Evolutionary conservation across 2,113 vertebrate genomes (phyloP), one percentile per base, ranked within the genome.

Genomic region (Nipponia nippon): DNA sequence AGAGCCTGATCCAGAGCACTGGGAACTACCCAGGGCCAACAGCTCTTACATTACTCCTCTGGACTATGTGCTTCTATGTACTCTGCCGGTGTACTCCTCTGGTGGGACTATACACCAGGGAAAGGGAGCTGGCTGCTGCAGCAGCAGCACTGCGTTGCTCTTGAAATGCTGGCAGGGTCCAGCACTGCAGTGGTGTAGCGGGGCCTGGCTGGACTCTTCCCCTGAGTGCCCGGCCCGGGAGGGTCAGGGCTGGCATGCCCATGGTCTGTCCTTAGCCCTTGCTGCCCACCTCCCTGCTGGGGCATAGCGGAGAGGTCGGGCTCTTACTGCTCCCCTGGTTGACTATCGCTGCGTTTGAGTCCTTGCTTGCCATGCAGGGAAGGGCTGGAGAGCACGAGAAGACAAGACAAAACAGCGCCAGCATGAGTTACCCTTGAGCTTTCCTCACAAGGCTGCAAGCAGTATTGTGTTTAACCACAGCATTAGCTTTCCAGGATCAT

Each of bases 401-500:
- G 30, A 79, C 19, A 63, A 92, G 56, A 53, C 8, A 8, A 65
- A 52, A 34, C 50, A 59, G 40, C 21, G 0, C 0, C 0, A 95
- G 34, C 4, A 0, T 70, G 19, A 10, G 93, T 87, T 91, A 38
- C 47, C 93, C 70, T 46, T 92, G 42, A 90, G 73, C 86, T 92
- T 93, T 95, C 65, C 22, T 38, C 52, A 23, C 52, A 42, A 58
- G 81, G 75, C 97, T 85, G 83, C 59, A 9, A 93, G 93, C 73
- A 4, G 27, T 75, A 52, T 86, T 93, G 67, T 80, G 65, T 86
- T 95, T 95, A 96, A 97, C 61, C 73, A 90, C 29, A 1, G 1
- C 93, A 85, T 90, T 95, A 96, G 67, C 96, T 90, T 97, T 93
- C 86, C 80, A 90, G 96, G 94, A 95, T 96, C 84, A 94, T 62